Percentiles rank a stretch among this genome's conserved stretches.
Evolutionary conservation across 2,797 vertebrate genomes (phyloP).

Genomic region (Chromobotia macracanthus): DNA sequence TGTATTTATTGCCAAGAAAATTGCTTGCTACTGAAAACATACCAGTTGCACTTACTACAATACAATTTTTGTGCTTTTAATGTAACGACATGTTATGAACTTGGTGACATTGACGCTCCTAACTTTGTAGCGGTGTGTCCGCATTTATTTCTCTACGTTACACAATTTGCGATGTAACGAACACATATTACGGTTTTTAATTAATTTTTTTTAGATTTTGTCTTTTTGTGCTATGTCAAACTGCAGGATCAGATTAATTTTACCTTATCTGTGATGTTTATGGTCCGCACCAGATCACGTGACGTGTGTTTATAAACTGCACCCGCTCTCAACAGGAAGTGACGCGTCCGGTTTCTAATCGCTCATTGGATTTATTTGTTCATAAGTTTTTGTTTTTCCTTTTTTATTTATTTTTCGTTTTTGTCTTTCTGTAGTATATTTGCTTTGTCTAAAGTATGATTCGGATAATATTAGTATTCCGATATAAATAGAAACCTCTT

Average conservation of each 20-base stretch:
- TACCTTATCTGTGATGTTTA: conserved; percentile 4
- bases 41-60: not conserved
- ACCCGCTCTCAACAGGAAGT: conserved; percentile 37
- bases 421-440: too few relatives aligned
- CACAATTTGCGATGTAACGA: not conserved
- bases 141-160: not conserved
- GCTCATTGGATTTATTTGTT: too few relatives aligned
- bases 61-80: not conserved
- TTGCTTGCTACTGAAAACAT: not conserved
- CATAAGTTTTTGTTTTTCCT: too few relatives aligned
- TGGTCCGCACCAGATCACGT: not conserved
- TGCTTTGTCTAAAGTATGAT: too few relatives aligned
- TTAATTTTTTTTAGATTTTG: too few relatives aligned
- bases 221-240: not conserved
- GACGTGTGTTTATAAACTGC: conserved; percentile 13
- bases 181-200: not conserved
- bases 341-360: not conserved
- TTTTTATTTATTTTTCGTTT: too few relatives aligned
- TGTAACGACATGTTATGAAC: not conserved
- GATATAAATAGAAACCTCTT: too few relatives aligned
- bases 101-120: conserved; percentile 15
- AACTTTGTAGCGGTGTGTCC: not conserved
- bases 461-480: too few relatives aligned
- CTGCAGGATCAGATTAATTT: not conserved
- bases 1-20: not conserved